Conservation (phyloP, 2,888 invertebrate species). For the Caenorhabditis drosophilae region DNA sequence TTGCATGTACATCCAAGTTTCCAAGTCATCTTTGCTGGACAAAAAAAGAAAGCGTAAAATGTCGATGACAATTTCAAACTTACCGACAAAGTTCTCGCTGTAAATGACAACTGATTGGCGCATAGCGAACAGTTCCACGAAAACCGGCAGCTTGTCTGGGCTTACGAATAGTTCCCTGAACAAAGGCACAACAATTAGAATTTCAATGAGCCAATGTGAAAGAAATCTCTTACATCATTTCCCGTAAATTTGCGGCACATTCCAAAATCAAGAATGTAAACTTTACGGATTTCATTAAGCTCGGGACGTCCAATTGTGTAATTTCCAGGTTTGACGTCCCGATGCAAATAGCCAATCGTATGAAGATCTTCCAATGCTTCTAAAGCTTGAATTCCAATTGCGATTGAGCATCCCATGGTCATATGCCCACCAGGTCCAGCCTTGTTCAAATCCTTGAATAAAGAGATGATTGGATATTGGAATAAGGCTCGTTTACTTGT, state of each 20-base stretch:
- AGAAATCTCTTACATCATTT: no score
- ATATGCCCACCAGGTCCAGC: constrained; percentile 47
- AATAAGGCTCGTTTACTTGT: constrained; percentile 13
- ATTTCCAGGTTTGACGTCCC: constrained; percentile 49
- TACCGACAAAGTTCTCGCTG: constrained; percentile 57
- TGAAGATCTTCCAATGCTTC: constrained; percentile 60
- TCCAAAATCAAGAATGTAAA: constrained; percentile 55
- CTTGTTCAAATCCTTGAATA: constrained; percentile 39
- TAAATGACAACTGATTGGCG: constrained; percentile 62
- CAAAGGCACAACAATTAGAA: no score
- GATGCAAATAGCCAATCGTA: constrained; percentile 57
- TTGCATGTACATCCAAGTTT: constrained; percentile 59
- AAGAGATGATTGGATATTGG: background rate
- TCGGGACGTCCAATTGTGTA: constrained; percentile 49
- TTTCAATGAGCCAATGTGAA: no score
- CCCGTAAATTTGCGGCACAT: constrained; percentile 48
- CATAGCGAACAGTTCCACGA: constrained; percentile 64
- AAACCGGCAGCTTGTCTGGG: constrained; percentile 64
- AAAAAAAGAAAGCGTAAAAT: no score
- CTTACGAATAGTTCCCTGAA: constrained; percentile 57
- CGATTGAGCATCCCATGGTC: constrained; percentile 50
- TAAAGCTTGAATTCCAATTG: constrained; percentile 44
- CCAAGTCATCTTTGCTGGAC: constrained; percentile 49
- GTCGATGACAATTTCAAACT: background rate
- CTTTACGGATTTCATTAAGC: constrained; percentile 50